phyloP scores from a whole-genome alignment of 2,888 invertebrate genomes.

The Coelinius sp. region DNA sequence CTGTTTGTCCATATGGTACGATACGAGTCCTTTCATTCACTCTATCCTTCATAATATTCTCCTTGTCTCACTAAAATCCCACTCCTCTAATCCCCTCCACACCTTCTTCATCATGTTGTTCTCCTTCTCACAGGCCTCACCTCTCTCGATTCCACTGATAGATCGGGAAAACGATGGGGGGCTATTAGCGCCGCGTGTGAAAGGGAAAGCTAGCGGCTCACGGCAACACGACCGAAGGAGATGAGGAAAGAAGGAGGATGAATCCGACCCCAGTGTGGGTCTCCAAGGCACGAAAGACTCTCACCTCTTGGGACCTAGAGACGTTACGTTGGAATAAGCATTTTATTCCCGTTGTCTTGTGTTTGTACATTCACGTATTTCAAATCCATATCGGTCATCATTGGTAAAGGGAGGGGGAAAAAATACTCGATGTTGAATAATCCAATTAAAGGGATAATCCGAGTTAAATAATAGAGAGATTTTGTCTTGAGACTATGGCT shows the following conservation, averaged over 20 bases:
- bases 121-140: slow-evolving; percentile 29
- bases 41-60: slow-evolving; percentile 16
- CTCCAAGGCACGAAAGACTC: slow-evolving; percentile 40
- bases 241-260: slow-evolving; percentile 29
- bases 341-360: slow-evolving; percentile 7
- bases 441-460: neutral
- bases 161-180: slow-evolving; percentile 66
- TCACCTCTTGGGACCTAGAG: slow-evolving; percentile 29
- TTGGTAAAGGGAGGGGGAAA: neutral
- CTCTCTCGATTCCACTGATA: slow-evolving; percentile 48
- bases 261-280: slow-evolving; percentile 44
- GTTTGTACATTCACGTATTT: slow-evolving; percentile 14
- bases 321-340: neutral
- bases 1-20: neutral
- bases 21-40: neutral
- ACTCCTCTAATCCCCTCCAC: neutral
- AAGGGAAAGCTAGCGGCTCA: slow-evolving; percentile 65
- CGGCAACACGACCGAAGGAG: slow-evolving; percentile 45
- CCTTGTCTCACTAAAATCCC: slow-evolving; percentile 1
- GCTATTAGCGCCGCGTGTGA: slow-evolving; percentile 69
- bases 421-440: neutral
- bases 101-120: slow-evolving; percentile 4
- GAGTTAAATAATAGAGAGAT: neutral
- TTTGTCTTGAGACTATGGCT: too few species aligned
- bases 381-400: slow-evolving; percentile 21